A percentile compares a stretch with the other conserved stretches of the same genome.
phyloP scores from a whole-genome alignment of 2,113 vertebrate genomes.

The Neoarius graeffei region DNA sequence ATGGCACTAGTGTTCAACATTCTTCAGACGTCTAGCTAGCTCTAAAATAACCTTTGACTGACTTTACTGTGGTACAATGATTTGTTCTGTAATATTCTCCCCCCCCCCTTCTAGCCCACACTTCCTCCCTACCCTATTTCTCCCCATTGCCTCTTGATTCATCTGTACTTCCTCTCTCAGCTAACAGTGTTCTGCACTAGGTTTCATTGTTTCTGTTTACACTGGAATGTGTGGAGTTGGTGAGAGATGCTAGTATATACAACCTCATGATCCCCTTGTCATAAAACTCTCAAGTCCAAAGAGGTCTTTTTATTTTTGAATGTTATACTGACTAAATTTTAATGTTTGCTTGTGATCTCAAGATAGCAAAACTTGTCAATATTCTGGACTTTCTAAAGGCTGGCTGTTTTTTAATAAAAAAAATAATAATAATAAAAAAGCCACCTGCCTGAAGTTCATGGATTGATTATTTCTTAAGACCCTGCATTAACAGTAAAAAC shows the following conservation, averaged over 20 bases:
- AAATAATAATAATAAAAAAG: neutral
- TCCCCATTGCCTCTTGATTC: slow-evolving; percentile 38
- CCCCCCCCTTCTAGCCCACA: neutral
- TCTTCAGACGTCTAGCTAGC: slow-evolving; percentile 1
- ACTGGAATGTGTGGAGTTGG: slow-evolving; percentile 44
- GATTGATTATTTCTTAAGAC: neutral
- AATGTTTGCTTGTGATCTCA: neutral
- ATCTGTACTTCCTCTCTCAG: slow-evolving; percentile 48
- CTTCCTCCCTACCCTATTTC: slow-evolving; percentile 28
- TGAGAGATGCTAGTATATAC: slow-evolving; percentile 46
- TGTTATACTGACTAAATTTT: neutral
- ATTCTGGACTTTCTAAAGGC: neutral
- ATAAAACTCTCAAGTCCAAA: slow-evolving; percentile 29
- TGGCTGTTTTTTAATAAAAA: too few relatives aligned
- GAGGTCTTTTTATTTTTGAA: neutral
- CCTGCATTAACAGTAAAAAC: too few relatives aligned
- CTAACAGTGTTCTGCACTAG: slow-evolving; percentile 35
- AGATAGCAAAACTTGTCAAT: neutral
- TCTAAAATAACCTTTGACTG: slow-evolving; percentile 1
- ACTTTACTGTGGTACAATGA: slow-evolving; percentile 6
- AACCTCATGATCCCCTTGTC: slow-evolving; percentile 35
- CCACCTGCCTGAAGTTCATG: neutral
- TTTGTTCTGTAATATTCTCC: slow-evolving; percentile 3
- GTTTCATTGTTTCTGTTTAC: slow-evolving; percentile 18
- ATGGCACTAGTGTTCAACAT: slow-evolving; percentile 36